These are phyloP conservation scores for Smithornis capensis DNA, from an alignment of 2,113 vertebrate genomes.

Conservation along the genomic window DNA sequence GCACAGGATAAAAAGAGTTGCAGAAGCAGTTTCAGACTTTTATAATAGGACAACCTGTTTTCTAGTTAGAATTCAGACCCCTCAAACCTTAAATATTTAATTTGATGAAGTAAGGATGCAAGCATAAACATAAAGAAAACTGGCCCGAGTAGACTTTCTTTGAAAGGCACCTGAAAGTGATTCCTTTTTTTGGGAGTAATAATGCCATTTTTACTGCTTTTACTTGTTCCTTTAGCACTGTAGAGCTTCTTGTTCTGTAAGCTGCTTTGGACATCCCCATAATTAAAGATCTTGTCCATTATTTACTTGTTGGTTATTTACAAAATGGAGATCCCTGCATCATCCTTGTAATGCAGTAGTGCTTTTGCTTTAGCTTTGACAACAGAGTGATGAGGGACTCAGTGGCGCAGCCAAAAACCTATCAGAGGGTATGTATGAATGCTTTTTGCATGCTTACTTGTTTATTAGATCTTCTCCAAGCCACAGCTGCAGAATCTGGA, in stretches of 20 bases:
- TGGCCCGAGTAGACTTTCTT: not conserved
- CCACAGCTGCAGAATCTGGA: not conserved
- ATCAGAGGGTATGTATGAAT: not conserved
- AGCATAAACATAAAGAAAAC: not conserved
- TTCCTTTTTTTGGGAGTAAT: not conserved
- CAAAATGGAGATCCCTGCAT: not conserved
- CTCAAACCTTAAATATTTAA: not conserved
- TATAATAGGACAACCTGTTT: not conserved
- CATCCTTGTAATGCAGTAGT: not conserved
- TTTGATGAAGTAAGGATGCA: not conserved
- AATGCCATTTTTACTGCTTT: not conserved
- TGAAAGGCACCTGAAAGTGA: not conserved
- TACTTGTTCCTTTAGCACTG: not conserved
- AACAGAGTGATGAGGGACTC: not conserved
- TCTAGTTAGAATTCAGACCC: not conserved
- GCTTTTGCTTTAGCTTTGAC: not conserved
- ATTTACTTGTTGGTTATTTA: not conserved
- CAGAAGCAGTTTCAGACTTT: not conserved
- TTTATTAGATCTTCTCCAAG: not conserved
- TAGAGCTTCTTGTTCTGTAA: not conserved
- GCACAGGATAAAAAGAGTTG: not conserved
- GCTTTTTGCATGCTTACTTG: not conserved
- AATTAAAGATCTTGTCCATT: not conserved
- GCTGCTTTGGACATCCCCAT: not conserved
- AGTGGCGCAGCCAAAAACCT: not conserved